Evolutionary conservation across 2,113 vertebrate species (phyloP).

Genomic region (Seriola quinqueradiata): DNA sequence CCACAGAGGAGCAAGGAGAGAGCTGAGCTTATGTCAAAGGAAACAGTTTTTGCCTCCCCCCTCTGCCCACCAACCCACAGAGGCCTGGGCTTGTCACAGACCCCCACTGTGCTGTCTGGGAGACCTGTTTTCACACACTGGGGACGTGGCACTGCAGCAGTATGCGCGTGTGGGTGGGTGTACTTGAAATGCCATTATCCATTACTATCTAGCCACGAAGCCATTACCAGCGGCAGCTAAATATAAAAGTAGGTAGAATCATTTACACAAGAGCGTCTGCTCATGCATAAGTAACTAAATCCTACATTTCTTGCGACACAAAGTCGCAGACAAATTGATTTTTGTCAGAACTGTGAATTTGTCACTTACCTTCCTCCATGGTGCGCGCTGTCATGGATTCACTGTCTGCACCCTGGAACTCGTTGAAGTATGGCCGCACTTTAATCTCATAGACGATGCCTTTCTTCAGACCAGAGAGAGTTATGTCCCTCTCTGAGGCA

Average conservation of each 20-base stretch:
- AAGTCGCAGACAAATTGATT: conserved; percentile 23
- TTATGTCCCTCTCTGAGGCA: conserved; percentile 90
- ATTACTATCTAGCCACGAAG: conserved; percentile 63
- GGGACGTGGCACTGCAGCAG: conserved; percentile 56
- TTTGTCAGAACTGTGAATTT: conserved; percentile 30
- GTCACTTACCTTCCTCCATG: conserved; percentile 92
- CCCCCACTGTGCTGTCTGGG: conserved; percentile 66
- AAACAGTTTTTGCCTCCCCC: conserved; percentile 39
- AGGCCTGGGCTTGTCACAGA: conserved; percentile 65
- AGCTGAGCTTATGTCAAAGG: conserved; percentile 60
- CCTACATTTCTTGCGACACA: conserved; percentile 13
- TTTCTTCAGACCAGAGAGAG: conserved; percentile 90
- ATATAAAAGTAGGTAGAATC: conserved; percentile 52
- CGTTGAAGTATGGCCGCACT: conserved; percentile 96
- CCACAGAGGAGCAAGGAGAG: conserved; percentile 49
- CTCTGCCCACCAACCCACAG: conserved; percentile 58
- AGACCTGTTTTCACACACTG: conserved; percentile 74
- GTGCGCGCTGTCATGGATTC: conserved; percentile 95
- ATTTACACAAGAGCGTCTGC: conserved; percentile 49
- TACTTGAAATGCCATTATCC: conserved; percentile 76
- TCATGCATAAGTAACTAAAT: conserved; percentile 43
- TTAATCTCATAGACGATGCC: conserved; percentile 95
- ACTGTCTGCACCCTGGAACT: conserved; percentile 97
- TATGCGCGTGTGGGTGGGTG: conserved; percentile 64
- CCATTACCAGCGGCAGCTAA: conserved; percentile 57